These are phyloP conservation scores for Saccostrea echinata DNA, from an alignment of 1,140 invertebrate genomes.

Conservation along the genomic window DNA sequence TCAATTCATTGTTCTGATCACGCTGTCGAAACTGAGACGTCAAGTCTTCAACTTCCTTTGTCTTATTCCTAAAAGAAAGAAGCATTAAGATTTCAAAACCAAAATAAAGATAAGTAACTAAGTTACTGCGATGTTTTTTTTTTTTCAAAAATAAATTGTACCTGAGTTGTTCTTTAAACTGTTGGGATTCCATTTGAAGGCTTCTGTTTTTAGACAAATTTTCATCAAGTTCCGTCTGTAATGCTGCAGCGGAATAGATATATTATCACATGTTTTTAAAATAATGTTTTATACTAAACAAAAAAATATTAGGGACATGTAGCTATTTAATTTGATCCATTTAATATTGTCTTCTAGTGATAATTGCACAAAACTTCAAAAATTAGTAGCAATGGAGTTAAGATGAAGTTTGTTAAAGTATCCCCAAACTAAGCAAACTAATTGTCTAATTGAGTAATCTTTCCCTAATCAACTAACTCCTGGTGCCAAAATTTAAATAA, in stretches of 20 bases:
- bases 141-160: conserved; percentile 14
- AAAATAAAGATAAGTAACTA: too few relatives aligned
- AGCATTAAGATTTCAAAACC: too few relatives aligned
- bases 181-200: conserved; percentile 57
- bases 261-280: conserved; percentile 10
- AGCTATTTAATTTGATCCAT: too few relatives aligned
- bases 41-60: conserved; percentile 64
- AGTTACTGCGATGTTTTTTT: too few relatives aligned
- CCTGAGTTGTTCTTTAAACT: conserved; percentile 61
- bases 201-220: conserved; percentile 55
- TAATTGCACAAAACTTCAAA: too few relatives aligned
- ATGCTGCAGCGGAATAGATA: conserved; percentile 50
- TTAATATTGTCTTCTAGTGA: too few relatives aligned
- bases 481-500: too few relatives aligned
- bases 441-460: too few relatives aligned
- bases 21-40: conserved; percentile 55
- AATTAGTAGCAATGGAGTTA: too few relatives aligned
- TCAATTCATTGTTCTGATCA: conserved; percentile 61
- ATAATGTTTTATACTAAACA: not conserved
- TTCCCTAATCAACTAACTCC: too few relatives aligned
- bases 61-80: conserved; percentile 64
- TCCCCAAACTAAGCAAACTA: too few relatives aligned
- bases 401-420: too few relatives aligned
- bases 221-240: conserved; percentile 60
- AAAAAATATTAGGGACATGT: not conserved